These are phyloP conservation scores for Lordiphosa mommai DNA, from an alignment of 1,140 invertebrate genomes.

Conservation along the genomic window DNA sequence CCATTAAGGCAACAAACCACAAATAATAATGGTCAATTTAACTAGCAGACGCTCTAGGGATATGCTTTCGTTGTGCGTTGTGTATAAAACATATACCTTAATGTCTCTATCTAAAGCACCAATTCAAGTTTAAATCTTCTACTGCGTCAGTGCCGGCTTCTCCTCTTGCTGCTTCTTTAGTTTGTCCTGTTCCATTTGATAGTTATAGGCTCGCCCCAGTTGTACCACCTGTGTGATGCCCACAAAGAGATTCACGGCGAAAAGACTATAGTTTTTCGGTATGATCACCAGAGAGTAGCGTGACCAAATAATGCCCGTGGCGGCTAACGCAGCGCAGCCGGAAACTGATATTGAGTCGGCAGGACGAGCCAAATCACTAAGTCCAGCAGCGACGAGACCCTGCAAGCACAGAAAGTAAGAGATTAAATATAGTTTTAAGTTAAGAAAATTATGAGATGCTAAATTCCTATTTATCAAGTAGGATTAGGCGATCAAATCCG, in stretches of 20 bases:
- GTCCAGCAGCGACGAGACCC: constrained; percentile 93
- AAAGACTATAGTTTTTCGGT: constrained; percentile 73
- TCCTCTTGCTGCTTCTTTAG: constrained; percentile 25
- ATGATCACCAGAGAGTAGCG: constrained; percentile 76
- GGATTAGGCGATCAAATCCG: too few species aligned
- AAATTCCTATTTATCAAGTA: too few species aligned
- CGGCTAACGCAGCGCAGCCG: constrained; percentile 90
- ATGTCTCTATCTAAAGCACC: constrained; percentile 21
- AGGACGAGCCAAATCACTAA: constrained; percentile 94
- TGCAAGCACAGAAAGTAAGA: constrained; percentile 74
- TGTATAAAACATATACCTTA: constrained; percentile 20
- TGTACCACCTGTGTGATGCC: constrained; percentile 67
- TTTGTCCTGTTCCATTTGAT: constrained; percentile 60
- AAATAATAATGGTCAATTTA: constrained; percentile 41
- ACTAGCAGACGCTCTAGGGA: not conserved
- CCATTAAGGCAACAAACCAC: constrained; percentile 49
- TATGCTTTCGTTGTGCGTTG: constrained; percentile 38
- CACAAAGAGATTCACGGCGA: constrained; percentile 76
- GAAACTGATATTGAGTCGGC: constrained; percentile 93
- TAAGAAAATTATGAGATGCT: too few species aligned
- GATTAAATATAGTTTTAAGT: not conserved
- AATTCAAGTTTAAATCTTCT: constrained; percentile 7
- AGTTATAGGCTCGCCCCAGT: constrained; percentile 57
- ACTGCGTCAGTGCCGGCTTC: constrained; percentile 24
- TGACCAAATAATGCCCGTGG: constrained; percentile 80